These are phyloP conservation scores for Parazoanthus swiftii DNA, from an alignment of 92 coral and sea anemone species.

Conservation along the genomic window DNA sequence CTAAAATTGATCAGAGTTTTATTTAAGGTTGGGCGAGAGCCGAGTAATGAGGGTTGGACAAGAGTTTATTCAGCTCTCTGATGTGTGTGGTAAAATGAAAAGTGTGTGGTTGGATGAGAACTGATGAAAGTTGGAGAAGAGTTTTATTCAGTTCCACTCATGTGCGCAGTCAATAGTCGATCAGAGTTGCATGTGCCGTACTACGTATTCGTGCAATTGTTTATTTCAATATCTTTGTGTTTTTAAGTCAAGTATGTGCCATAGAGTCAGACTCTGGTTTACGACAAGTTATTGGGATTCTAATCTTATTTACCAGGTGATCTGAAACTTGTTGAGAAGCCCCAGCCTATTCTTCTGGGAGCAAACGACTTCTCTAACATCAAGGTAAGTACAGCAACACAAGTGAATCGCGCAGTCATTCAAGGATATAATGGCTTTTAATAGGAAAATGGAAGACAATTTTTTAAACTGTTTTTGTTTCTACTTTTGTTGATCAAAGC, in stretches of 20 bases:
- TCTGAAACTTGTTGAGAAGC: conserved; percentile 96
- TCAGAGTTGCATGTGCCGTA: no score
- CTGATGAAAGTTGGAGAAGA: not conserved
- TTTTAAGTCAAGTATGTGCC: not conserved
- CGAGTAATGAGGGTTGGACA: not conserved
- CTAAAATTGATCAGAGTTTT: no score
- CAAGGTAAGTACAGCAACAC: conserved; percentile 56
- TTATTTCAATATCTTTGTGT: no score
- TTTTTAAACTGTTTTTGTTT: no score
- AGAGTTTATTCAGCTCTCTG: no score
- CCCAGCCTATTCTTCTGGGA: conserved; percentile 91
- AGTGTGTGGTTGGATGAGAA: not conserved
- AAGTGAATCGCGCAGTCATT: not conserved
- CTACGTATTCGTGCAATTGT: no score
- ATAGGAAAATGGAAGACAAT: not conserved
- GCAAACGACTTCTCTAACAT: conserved; percentile 98
- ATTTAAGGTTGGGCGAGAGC: not conserved
- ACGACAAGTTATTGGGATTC: not conserved
- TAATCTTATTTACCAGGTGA: conserved; percentile 62
- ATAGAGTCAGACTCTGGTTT: not conserved
- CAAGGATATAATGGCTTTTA: not conserved
- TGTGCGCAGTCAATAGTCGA: no score
- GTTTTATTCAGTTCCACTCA: no score
- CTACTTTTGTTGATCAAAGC: no score
- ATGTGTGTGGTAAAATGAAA: no score